Evolutionary conservation across 1,140 invertebrate genomes (phyloP).

Genomic region (Lepidurus couesii): DNA sequence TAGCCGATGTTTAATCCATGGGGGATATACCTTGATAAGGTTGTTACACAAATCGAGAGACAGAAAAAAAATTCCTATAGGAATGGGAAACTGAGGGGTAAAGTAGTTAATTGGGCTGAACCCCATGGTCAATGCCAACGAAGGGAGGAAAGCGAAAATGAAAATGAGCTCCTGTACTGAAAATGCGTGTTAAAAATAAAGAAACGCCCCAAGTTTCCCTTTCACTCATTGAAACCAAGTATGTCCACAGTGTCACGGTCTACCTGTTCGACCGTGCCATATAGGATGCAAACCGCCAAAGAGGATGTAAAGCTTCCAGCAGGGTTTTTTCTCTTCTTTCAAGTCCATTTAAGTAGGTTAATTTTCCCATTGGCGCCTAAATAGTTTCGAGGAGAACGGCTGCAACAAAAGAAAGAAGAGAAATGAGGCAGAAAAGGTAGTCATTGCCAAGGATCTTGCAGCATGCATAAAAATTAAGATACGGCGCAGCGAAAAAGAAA

Average conservation of each 20-base stretch:
- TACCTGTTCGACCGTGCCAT: neutral
- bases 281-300: neutral
- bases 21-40: neutral
- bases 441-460: neutral
- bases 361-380: neutral
- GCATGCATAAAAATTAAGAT: conserved; percentile 11
- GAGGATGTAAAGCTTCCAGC: conserved; percentile 15
- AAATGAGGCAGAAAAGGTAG: neutral
- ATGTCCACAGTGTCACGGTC: neutral
- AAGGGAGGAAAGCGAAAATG: neutral
- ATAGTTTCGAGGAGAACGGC: neutral
- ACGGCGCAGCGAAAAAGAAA: neutral
- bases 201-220: conserved; percentile 14
- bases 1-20: neutral
- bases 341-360: neutral
- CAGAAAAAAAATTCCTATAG: neutral
- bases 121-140: conserved; percentile 1
- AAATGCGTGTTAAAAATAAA: neutral
- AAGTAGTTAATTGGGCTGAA: neutral
- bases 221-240: neutral
- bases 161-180: neutral
- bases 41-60: neutral
- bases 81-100: neutral
- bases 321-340: neutral
- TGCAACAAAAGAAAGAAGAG: neutral